Percentiles rank a stretch among this genome's conserved stretches.
These are phyloP conservation scores for Allobates femoralis DNA, from an alignment of 2,797 vertebrate species.

Conservation along the genomic window DNA sequence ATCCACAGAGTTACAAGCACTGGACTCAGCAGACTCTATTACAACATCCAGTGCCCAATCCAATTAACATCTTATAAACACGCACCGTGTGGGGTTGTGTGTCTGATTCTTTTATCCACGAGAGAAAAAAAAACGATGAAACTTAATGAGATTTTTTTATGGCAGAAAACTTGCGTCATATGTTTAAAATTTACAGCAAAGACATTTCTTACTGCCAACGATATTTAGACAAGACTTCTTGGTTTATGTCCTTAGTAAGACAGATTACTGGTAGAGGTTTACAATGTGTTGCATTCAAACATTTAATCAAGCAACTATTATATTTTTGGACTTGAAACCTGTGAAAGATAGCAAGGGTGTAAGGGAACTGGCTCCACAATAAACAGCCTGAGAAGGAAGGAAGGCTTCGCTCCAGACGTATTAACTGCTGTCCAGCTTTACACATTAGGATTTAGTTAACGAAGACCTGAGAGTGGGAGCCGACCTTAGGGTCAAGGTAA, in stretches of 20 bases:
- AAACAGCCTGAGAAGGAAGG: slow-evolving; percentile 15
- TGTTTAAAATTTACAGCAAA: slow-evolving; percentile 69
- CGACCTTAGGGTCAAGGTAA: slow-evolving; percentile 25
- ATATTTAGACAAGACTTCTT: slow-evolving; percentile 46
- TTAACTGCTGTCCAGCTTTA: slow-evolving; percentile 37
- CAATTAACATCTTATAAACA: slow-evolving; percentile 65
- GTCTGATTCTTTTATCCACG: slow-evolving; percentile 69
- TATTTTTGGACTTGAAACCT: slow-evolving; percentile 64
- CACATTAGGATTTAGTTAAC: slow-evolving; percentile 11
- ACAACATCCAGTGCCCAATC: slow-evolving; percentile 36
- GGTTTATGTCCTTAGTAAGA: slow-evolving; percentile 35
- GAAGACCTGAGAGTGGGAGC: not conserved
- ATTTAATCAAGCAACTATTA: slow-evolving; percentile 50
- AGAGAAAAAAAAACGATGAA: slow-evolving; percentile 66
- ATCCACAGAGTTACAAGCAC: slow-evolving; percentile 41
- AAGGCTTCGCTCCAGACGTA: not conserved
- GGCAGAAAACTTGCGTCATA: slow-evolving; percentile 65
- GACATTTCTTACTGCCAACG: slow-evolving; percentile 53
- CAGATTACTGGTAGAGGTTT: slow-evolving; percentile 61
- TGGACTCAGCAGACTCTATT: slow-evolving; percentile 32
- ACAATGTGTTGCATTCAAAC: slow-evolving; percentile 58
- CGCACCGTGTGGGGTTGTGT: slow-evolving; percentile 31
- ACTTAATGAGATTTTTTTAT: slow-evolving; percentile 65
- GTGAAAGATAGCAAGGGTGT: slow-evolving; percentile 49
- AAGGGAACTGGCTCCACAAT: slow-evolving; percentile 51